Conservation (phyloP, 2,888 invertebrate species). For the Hemistola chrysoprasaria region DNA sequence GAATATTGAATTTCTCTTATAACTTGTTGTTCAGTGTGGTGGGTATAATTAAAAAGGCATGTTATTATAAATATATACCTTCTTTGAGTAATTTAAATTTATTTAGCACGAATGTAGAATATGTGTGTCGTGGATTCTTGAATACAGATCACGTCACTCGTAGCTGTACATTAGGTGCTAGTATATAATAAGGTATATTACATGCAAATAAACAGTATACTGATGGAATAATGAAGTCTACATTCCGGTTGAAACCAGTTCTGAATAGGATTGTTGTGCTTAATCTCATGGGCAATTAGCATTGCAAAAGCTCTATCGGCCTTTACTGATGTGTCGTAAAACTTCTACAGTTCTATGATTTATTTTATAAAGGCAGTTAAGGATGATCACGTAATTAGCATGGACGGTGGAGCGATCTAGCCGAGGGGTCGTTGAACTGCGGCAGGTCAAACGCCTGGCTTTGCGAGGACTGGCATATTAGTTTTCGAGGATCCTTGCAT, state of each 20-base stretch:
- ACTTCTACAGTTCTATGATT: constrained; percentile 8
- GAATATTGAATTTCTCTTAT: no score
- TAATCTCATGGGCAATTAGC: constrained; percentile 21
- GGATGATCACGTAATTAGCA: constrained; percentile 42
- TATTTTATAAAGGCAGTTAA: constrained; percentile 12
- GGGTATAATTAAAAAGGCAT: no score
- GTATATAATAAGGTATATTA: no score
- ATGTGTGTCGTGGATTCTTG: no score
- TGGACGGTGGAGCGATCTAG: constrained; percentile 43
- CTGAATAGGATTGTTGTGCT: constrained; percentile 5
- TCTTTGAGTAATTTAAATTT: no score
- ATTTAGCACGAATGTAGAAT: no score
- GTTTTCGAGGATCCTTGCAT: constrained; percentile 13
- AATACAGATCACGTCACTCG: constrained; percentile 7
- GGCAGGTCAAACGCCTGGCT: constrained; percentile 64
- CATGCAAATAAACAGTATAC: constrained; percentile 21
- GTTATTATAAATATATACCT: no score
- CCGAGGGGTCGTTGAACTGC: constrained; percentile 55
- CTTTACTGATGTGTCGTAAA: constrained; percentile 7
- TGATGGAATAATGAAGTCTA: constrained; percentile 26
- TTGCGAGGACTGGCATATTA: constrained; percentile 38
- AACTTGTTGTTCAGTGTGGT: no score
- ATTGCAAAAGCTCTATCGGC: constrained; percentile 6
- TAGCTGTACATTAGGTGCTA: constrained; percentile 4
- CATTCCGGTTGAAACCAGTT: constrained; percentile 29